Percentiles rank a stretch among this genome's conserved stretches.
Evolutionary conservation across 2,113 vertebrate species (phyloP).

Genomic region (Syngnathoides biaculeatus): DNA sequence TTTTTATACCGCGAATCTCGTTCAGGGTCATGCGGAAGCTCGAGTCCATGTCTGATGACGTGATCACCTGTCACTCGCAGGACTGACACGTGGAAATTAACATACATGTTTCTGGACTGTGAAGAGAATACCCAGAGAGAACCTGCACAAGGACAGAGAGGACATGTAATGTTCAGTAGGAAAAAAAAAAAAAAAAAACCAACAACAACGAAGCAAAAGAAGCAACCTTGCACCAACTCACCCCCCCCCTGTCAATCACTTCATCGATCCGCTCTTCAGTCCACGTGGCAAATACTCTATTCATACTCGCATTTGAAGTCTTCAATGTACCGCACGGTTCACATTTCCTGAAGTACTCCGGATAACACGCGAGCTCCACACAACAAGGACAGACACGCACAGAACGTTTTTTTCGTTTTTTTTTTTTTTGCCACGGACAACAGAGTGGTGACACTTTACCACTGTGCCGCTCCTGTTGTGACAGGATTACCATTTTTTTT

Average conservation of each 20-base stretch:
- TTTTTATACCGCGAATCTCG: not conserved
- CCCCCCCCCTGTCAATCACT: not conserved
- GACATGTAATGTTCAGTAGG: not conserved
- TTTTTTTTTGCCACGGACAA: not conserved
- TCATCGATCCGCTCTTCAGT: not conserved
- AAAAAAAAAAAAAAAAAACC: too few relatives aligned
- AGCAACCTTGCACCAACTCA: not conserved
- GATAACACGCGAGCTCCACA: not conserved
- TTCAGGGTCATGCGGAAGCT: not conserved
- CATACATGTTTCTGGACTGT: not conserved
- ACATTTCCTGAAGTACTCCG: not conserved
- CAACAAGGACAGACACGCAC: not conserved
- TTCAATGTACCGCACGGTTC: not conserved
- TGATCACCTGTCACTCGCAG: not conserved
- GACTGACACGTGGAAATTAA: not conserved
- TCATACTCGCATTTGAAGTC: not conserved
- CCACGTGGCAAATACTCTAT: not conserved
- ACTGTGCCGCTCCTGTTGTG: not conserved
- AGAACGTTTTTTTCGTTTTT: too few relatives aligned
- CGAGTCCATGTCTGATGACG: not conserved
- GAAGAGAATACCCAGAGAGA: not conserved
- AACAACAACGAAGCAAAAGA: too few relatives aligned
- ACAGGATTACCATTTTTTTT: slow-evolving; percentile 27
- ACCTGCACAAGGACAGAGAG: too few relatives aligned
- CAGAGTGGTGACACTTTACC: not conserved